These are phyloP conservation scores for Augochlora pura DNA, from an alignment of 1,140 invertebrate species.

Conservation along the genomic window DNA sequence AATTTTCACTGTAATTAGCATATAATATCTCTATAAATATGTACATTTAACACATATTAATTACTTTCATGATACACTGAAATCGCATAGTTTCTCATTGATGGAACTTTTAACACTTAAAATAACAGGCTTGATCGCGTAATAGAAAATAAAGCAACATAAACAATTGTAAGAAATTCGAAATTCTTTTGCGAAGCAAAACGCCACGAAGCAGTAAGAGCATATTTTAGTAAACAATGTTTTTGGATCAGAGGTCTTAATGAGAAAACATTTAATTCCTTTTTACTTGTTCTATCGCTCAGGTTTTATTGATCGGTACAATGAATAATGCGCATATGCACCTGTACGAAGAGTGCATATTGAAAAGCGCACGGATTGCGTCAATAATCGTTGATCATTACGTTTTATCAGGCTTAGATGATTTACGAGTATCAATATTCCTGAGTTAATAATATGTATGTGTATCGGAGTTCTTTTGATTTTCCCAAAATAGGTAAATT, in stretches of 20 bases:
- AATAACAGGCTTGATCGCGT: background rate
- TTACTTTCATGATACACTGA: background rate
- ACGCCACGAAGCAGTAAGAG: background rate
- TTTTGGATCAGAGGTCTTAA: background rate
- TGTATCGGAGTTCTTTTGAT: no score
- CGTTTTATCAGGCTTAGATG: background rate
- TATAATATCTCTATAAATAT: background rate
- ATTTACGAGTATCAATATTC: background rate
- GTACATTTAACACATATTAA: background rate
- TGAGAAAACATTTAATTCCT: background rate
- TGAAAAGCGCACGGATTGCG: slow-evolving; percentile 14
- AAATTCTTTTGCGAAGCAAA: background rate
- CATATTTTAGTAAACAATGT: background rate
- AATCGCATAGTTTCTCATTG: background rate
- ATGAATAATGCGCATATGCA: background rate
- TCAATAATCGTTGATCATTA: slow-evolving; percentile 2
- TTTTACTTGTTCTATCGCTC: background rate
- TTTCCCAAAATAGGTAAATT: no score
- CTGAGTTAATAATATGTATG: background rate
- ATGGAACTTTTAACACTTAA: background rate
- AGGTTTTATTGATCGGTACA: slow-evolving; percentile 17
- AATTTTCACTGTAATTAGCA: background rate
- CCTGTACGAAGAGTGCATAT: background rate
- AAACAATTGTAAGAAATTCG: background rate
- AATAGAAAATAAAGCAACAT: background rate